These are phyloP conservation scores for Alsophila aescularia DNA, from an alignment of 2,888 invertebrate genomes.

Conservation along the genomic window DNA sequence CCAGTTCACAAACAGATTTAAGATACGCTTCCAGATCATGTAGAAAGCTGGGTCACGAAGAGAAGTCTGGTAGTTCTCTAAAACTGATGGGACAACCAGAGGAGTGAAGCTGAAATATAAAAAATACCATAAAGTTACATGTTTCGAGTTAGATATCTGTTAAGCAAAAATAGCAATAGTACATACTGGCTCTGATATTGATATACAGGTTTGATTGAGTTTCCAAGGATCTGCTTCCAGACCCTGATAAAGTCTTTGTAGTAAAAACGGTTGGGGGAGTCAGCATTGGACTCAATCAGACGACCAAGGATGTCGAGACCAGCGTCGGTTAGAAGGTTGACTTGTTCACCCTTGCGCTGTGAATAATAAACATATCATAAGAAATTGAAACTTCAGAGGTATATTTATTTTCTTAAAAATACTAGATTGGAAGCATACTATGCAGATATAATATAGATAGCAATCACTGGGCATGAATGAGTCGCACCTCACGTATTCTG, in stretches of 20 bases:
- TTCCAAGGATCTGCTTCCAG: conserved; percentile 85
- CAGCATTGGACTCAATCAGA: conserved; percentile 86
- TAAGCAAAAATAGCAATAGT: conserved; percentile 34
- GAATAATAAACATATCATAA: conserved; percentile 4
- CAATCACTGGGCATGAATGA: too few species aligned
- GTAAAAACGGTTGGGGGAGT: conserved; percentile 84
- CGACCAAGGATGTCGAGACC: conserved; percentile 87
- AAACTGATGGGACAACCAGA: conserved; percentile 84
- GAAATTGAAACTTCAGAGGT: too few species aligned
- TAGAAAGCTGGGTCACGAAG: conserved; percentile 89
- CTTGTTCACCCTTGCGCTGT: conserved; percentile 76
- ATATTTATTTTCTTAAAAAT: too few species aligned
- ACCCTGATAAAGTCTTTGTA: conserved; percentile 85
- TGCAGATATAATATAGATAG: too few species aligned
- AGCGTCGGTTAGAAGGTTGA: conserved; percentile 85
- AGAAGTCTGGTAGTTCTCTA: conserved; percentile 87
- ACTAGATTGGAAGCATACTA: too few species aligned
- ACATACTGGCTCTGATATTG: conserved; percentile 54
- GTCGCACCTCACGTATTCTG: too few species aligned
- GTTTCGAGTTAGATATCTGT: not conserved
- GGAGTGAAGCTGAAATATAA: conserved; percentile 55
- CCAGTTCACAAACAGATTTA: conserved; percentile 84
- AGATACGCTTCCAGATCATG: conserved; percentile 86
- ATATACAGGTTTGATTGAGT: conserved; percentile 50
- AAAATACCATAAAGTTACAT: not conserved